phyloP scores from a whole-genome alignment of 2,888 invertebrate genomes.

The Pyrochroa serraticornis region DNA sequence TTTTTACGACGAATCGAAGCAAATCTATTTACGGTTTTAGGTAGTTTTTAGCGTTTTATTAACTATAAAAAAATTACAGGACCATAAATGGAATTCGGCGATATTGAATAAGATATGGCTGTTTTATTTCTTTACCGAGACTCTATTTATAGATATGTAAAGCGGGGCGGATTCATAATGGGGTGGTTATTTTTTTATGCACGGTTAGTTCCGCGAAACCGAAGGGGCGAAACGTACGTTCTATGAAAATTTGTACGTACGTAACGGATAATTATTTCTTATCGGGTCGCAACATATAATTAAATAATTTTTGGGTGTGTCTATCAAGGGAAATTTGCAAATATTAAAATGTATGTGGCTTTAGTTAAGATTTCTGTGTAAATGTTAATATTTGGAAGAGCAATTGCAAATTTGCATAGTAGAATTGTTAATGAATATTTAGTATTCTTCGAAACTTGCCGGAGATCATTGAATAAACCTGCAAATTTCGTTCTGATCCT shows the following conservation, averaged over 20 bases:
- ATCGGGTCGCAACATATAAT: neutral
- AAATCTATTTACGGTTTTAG: constrained; percentile 9
- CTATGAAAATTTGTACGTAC: constrained; percentile 13
- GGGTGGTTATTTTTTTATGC: too few relatives aligned
- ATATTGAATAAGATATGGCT: constrained; percentile 2
- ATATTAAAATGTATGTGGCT: too few relatives aligned
- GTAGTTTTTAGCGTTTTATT: constrained; percentile 8
- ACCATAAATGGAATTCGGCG: neutral
- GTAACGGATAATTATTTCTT: neutral
- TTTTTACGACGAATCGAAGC: constrained; percentile 6
- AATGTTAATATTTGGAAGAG: neutral
- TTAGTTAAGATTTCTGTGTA: too few relatives aligned
- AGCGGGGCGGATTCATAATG: too few relatives aligned
- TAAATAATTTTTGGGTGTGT: constrained; percentile 2
- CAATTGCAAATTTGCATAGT: neutral
- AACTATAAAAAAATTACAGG: constrained; percentile 4
- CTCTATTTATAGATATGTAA: too few relatives aligned
- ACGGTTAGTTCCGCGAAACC: constrained; percentile 1
- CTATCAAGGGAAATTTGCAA: too few relatives aligned
- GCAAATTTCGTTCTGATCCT: too few relatives aligned
- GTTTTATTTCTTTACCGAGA: neutral
- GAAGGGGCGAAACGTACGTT: constrained; percentile 14
- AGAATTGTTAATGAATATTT: constrained; percentile 4
- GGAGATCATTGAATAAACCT: neutral
- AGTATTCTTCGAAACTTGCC: constrained; percentile 6